Evolutionary conservation across 2,888 invertebrate species (phyloP).

Genomic region (Bugula neritina): DNA sequence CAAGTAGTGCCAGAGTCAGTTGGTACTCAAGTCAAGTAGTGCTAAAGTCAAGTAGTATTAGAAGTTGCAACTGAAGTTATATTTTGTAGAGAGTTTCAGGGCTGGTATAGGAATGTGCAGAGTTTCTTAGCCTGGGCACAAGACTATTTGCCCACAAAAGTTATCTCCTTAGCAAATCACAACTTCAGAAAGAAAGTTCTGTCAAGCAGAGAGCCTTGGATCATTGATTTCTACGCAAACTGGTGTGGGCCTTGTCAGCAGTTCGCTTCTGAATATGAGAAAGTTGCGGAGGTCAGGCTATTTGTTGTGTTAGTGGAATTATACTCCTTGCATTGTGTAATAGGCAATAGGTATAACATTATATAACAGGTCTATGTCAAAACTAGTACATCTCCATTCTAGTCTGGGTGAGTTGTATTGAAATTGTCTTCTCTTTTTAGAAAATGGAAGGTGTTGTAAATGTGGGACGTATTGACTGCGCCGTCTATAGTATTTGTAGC

Average conservation of each 20-base stretch:
- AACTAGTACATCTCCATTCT: no score
- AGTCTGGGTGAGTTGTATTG: no score
- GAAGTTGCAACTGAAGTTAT: no score
- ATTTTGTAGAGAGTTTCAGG: slow-evolving; percentile 60
- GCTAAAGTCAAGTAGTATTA: no score
- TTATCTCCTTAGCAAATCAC: slow-evolving; percentile 48
- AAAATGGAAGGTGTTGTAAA: slow-evolving; percentile 58
- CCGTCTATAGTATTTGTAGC: slow-evolving; percentile 58
- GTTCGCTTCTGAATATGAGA: slow-evolving; percentile 66
- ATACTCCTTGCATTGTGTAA: no score
- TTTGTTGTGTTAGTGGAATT: no score
- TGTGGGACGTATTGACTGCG: slow-evolving; percentile 65
- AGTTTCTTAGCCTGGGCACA: slow-evolving; percentile 63
- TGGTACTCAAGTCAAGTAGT: no score
- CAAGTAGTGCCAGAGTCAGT: no score
- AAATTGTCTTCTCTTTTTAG: no score
- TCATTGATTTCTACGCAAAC: slow-evolving; percentile 51
- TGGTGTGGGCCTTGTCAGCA: slow-evolving; percentile 60
- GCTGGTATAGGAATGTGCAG: slow-evolving; percentile 61
- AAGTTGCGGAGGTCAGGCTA: slow-evolving; percentile 60
- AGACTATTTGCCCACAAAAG: slow-evolving; percentile 61
- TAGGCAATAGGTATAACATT: no score
- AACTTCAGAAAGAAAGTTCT: slow-evolving; percentile 56
- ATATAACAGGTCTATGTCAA: no score
- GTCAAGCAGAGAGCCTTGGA: slow-evolving; percentile 57